Evolutionary conservation across 2,113 vertebrate genomes (phyloP).

Genomic region (Vulpes ferrilata): DNA sequence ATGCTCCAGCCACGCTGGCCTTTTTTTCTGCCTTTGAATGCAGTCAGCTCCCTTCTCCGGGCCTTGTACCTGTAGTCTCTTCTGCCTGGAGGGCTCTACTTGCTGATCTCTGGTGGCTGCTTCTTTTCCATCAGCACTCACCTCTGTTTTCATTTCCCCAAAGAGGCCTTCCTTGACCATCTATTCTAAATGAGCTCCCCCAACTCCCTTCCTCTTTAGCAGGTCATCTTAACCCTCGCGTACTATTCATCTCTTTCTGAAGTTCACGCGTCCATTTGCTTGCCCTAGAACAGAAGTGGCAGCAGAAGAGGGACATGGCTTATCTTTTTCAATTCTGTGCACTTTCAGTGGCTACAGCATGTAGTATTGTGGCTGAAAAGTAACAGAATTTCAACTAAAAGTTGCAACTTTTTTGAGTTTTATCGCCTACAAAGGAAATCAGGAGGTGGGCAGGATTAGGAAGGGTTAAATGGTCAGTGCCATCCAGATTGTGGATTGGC

Average conservation of each 20-base stretch:
- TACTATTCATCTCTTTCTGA: neutral
- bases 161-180: neutral
- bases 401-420: neutral
- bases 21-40: slow-evolving; percentile 13
- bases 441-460: neutral
- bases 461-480: neutral
- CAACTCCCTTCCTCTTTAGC: slow-evolving; percentile 5
- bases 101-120: neutral
- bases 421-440: neutral
- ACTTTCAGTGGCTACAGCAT: neutral
- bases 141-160: neutral
- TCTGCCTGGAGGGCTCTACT: neutral
- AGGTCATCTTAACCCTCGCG: neutral
- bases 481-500: neutral
- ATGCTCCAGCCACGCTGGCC: neutral
- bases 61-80: neutral
- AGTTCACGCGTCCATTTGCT: slow-evolving; percentile 16
- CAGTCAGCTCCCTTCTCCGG: neutral
- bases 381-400: slow-evolving; percentile 33
- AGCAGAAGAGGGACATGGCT: neutral
- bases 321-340: neutral
- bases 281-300: neutral
- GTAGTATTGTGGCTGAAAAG: neutral
- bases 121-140: neutral
- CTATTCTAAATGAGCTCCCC: neutral